A percentile compares a stretch with the other conserved stretches of the same genome.
Evolutionary conservation across 2,113 vertebrate genomes (phyloP).

Genomic region (Engraulis encrasicolus): DNA sequence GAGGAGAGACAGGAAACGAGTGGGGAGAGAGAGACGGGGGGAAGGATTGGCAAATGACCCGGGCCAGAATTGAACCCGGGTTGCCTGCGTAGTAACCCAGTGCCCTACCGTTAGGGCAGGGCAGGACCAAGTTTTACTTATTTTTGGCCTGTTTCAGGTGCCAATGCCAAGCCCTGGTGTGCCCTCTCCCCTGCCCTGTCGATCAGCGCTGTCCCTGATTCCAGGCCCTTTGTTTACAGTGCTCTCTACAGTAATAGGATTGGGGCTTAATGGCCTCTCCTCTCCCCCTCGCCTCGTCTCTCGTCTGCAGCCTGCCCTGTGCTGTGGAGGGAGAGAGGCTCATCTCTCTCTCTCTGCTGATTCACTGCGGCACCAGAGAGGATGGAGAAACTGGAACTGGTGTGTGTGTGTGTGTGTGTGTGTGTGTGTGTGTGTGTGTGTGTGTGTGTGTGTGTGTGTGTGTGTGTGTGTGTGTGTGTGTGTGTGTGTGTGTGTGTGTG

Average conservation of each 20-base stretch:
- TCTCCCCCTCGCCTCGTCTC: too few relatives aligned
- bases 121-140: too few relatives aligned
- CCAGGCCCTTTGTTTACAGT: background rate
- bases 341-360: background rate
- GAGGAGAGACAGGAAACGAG: too few relatives aligned
- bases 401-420: background rate
- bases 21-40: too few relatives aligned
- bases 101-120: too few relatives aligned
- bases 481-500: background rate
- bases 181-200: too few relatives aligned
- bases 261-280: background rate
- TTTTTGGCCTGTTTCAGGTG: too few relatives aligned
- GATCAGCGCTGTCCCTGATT: background rate
- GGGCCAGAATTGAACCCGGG: too few relatives aligned
- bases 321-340: background rate
- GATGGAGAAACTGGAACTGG: background rate
- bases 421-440: background rate
- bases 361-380: background rate
- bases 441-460: background rate
- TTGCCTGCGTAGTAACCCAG: too few relatives aligned
- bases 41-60: too few relatives aligned
- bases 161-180: too few relatives aligned
- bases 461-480: background rate
- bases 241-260: constrained; percentile 20
- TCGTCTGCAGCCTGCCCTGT: too few relatives aligned